Evolutionary conservation across 2,113 vertebrate genomes (phyloP).

Genomic region (Anolis sagrei): DNA sequence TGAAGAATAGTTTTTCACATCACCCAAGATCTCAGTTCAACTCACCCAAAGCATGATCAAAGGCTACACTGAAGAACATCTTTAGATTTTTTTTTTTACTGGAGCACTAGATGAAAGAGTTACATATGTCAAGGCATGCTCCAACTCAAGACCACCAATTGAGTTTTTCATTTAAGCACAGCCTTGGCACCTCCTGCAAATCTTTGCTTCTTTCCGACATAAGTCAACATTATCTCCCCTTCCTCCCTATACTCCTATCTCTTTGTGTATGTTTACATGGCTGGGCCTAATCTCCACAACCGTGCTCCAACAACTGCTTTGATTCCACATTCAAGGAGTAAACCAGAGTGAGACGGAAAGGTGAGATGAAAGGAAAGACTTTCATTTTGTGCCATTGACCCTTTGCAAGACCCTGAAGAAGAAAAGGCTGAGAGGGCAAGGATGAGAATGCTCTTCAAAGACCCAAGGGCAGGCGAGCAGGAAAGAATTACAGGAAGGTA

Average conservation of each 20-base stretch:
- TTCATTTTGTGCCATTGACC: no score
- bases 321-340: not conserved
- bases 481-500: not conserved
- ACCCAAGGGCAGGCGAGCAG: not conserved
- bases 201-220: not conserved
- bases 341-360: not conserved
- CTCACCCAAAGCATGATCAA: no score
- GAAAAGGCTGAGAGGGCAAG: not conserved
- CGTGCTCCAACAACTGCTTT: not conserved
- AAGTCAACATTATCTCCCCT: not conserved
- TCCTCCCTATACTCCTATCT: not conserved
- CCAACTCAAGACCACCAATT: not conserved
- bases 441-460: not conserved
- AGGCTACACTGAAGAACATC: not conserved
- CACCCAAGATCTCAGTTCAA: not conserved
- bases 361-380: not conserved
- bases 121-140: not conserved
- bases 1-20: not conserved
- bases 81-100: not conserved
- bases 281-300: not conserved
- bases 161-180: conserved; percentile 3
- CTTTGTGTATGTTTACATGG: not conserved
- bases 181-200: not conserved
- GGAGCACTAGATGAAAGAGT: not conserved
- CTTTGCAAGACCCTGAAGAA: not conserved